These are phyloP conservation scores for Xylota sylvarum DNA, from an alignment of 2,888 invertebrate genomes.

Conservation along the genomic window DNA sequence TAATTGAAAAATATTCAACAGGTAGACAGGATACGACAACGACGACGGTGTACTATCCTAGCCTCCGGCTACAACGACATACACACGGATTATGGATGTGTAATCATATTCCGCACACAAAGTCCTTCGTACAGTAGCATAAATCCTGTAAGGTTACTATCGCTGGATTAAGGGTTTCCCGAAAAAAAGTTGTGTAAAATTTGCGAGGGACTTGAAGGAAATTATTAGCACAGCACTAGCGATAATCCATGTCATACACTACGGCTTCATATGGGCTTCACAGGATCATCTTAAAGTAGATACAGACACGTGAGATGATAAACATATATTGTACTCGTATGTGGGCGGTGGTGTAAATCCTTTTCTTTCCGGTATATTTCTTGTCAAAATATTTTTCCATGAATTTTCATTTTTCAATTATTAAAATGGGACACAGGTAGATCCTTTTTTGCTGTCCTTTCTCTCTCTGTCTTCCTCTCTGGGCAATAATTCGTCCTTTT, in stretches of 20 bases:
- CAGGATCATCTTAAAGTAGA: constrained; percentile 29
- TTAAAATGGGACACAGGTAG: constrained; percentile 40
- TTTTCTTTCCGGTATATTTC: constrained; percentile 24
- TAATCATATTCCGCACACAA: constrained; percentile 57
- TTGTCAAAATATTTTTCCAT: constrained; percentile 47
- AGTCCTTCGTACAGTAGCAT: constrained; percentile 52
- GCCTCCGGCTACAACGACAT: constrained; percentile 48
- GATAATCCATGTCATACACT: constrained; percentile 59
- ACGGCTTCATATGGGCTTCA: constrained; percentile 45
- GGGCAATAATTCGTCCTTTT: constrained; percentile 49
- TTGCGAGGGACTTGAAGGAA: constrained; percentile 51
- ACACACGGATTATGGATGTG: constrained; percentile 62
- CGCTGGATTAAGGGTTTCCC: constrained; percentile 67
- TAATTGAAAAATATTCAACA: constrained; percentile 77
- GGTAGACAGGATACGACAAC: constrained; percentile 51
- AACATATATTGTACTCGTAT: neutral
- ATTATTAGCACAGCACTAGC: constrained; percentile 64
- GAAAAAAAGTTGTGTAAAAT: constrained; percentile 52
- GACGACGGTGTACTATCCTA: constrained; percentile 23
- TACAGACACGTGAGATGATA: neutral
- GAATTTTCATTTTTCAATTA: constrained; percentile 58
- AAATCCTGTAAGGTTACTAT: constrained; percentile 73
- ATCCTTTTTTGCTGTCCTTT: too few relatives aligned
- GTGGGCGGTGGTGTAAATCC: constrained; percentile 16
- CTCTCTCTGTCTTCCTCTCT: neutral